Evolutionary conservation across 1,140 invertebrate genomes (phyloP), one percentile per base, ranked within the genome.

Genomic region (Propsilocerus akamusi): DNA sequence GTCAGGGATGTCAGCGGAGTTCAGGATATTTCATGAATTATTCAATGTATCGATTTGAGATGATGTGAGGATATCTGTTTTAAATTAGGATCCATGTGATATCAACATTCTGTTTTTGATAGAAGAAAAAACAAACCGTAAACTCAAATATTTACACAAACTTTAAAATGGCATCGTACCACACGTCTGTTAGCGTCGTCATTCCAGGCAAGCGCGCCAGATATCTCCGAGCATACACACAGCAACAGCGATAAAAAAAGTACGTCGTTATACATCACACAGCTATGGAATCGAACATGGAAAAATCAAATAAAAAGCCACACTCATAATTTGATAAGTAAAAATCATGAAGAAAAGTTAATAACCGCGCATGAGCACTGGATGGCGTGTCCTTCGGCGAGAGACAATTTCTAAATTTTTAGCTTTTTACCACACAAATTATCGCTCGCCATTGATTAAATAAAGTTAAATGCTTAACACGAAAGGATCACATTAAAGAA

Each of bases 301-400:
- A 41, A 41, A 41, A 41, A 41, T 41, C 34, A 41, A 41, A 41
- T 41, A 41, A 41, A 41, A 41, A 41, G 34, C 34, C 34, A 41
- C 34, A 41, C 34, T 41, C 34, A 41, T 41, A 41, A 41, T 41
- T 41, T 41, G 34, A 41, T 41, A 41, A 41, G 34, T 41, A 41
- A 41, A 41, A 41, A 41, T 41, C 34, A 41, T n/a, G 10, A 41
- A 17, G 17, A 41, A 41, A 41, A 41, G 34, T 41, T 41, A 41
- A 41, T 41, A 20, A 14, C 14, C 22, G 34, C 34, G 34, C 34
- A 41, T 41, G 34, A 17, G 14, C 17, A 41, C 5, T 7, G 12
- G 5, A 20, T 41, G 17, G 17, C 22, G 22, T 41, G n/a, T n/a
- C n/a, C n/a, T n/a, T n/a, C n/a, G n/a, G n/a, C n/a, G n/a, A n/a